A percentile compares a stretch with the other conserved stretches of the same genome.
These are phyloP conservation scores for Acipenser oxyrinchus DNA, from an alignment of 2,797 vertebrate genomes.

Conservation along the genomic window DNA sequence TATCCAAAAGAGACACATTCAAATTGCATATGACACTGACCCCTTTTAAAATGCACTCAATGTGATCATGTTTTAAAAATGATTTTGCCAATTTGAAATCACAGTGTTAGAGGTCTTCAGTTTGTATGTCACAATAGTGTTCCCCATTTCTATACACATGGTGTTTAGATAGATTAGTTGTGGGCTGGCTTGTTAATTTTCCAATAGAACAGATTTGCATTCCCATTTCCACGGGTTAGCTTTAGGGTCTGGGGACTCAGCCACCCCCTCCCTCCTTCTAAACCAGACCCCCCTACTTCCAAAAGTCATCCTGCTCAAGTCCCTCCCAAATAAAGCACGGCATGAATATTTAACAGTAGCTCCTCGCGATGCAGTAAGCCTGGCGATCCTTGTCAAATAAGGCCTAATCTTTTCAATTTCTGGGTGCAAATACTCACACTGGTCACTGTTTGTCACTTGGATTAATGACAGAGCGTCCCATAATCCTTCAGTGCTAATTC, in stretches of 20 bases:
- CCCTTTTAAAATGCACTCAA: too few species aligned
- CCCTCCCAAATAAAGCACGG: conserved; percentile 68
- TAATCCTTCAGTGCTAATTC: conserved; percentile 99
- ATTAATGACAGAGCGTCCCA: conserved; percentile 96
- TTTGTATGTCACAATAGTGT: too few species aligned
- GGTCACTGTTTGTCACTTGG: conserved; percentile 98
- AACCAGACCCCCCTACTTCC: conserved; percentile 44
- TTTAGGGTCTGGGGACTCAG: conserved; percentile 11
- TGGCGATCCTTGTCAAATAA: conserved; percentile 99
- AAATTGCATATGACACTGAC: too few species aligned
- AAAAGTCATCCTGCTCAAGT: conserved; percentile 62
- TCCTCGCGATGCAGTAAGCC: conserved; percentile 82
- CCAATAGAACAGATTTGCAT: neutral
- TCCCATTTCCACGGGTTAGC: neutral
- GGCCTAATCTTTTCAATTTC: conserved; percentile 99
- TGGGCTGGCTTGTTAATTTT: neutral
- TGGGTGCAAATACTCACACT: conserved; percentile 99
- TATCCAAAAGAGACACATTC: too few species aligned
- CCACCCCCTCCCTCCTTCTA: conserved; percentile 17
- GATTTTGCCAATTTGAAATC: too few species aligned
- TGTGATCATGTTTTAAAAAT: too few species aligned
- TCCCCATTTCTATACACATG: too few species aligned
- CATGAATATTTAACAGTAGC: conserved; percentile 99
- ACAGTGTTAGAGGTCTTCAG: too few species aligned
- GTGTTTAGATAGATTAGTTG: too few species aligned